Conservation (phyloP, 1,140 invertebrate species). For the Neoseiulus cucumeris region DNA sequence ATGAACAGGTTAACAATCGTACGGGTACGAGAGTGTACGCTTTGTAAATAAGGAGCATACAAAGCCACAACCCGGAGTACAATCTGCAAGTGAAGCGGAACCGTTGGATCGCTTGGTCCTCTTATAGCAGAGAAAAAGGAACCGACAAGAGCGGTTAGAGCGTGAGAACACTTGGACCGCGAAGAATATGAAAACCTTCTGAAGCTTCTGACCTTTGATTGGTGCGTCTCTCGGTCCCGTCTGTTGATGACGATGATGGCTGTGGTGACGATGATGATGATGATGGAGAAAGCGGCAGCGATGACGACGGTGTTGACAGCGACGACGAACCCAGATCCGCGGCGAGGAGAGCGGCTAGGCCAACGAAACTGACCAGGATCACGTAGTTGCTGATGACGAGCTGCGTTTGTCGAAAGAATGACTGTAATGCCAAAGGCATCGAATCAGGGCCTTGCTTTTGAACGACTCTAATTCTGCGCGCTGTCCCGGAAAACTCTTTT, state of each 20-base stretch:
- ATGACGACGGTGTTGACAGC: neutral
- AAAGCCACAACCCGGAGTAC: slow-evolving; percentile 40
- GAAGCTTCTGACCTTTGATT: slow-evolving; percentile 11
- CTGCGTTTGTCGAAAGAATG: neutral
- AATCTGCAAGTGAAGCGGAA: slow-evolving; percentile 17
- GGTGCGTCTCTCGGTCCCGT: slow-evolving; percentile 12
- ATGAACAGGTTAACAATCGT: slow-evolving; percentile 44
- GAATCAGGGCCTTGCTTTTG: too few species aligned
- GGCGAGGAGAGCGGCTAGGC: neutral
- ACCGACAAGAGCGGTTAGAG: too few species aligned
- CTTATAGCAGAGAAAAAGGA: too few species aligned
- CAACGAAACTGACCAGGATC: neutral
- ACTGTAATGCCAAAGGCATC: neutral
- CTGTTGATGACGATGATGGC: slow-evolving; percentile 15
- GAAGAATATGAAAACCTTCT: slow-evolving; percentile 17
- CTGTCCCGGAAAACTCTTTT: too few species aligned
- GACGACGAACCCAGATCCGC: slow-evolving; percentile 6
- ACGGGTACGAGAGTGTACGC: slow-evolving; percentile 68
- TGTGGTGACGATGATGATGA: slow-evolving; percentile 16
- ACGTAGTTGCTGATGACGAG: neutral
- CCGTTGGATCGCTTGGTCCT: too few species aligned
- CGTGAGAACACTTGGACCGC: too few species aligned
- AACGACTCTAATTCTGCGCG: too few species aligned
- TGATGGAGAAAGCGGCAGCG: slow-evolving; percentile 8
- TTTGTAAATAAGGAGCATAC: slow-evolving; percentile 62